A percentile compares a stretch with the other conserved stretches of the same genome.
Conservation (phyloP, 1,140 invertebrate genomes). For the Aphelenchoides fujianensis region DNA sequence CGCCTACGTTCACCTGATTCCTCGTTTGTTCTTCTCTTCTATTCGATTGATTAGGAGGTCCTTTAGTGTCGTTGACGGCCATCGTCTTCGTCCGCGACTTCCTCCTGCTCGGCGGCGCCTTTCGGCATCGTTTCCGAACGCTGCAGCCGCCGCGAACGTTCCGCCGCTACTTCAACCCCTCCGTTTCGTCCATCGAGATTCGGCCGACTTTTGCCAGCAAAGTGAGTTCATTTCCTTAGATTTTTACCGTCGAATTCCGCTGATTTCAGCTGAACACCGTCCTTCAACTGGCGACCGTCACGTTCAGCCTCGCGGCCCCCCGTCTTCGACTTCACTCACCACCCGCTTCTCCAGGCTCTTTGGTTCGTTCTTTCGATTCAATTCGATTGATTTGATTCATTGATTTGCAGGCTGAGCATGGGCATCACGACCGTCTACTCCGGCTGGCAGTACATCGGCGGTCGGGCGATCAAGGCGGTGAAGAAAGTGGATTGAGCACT, state of each 20-base stretch:
- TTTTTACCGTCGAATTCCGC: constrained; percentile 6
- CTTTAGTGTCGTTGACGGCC: constrained; percentile 71
- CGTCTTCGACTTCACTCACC: constrained; percentile 75
- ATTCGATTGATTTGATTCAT: neutral
- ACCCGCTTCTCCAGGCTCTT: constrained; percentile 73
- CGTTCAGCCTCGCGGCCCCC: constrained; percentile 76
- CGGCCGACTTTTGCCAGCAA: constrained; percentile 88
- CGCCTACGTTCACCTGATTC: constrained; percentile 79
- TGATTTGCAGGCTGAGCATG: constrained; percentile 33
- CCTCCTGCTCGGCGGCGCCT: constrained; percentile 74
- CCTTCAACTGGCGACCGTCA: constrained; percentile 77
- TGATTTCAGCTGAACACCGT: constrained; percentile 72
- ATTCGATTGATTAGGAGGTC: too few relatives aligned
- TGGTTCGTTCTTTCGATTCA: too few relatives aligned
- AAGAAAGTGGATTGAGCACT: constrained; percentile 7
- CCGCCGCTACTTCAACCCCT: constrained; percentile 81
- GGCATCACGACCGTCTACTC: constrained; percentile 28
- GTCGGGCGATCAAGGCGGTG: constrained; percentile 18
- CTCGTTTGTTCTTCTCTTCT: constrained; percentile 67
- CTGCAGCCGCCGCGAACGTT: constrained; percentile 75
- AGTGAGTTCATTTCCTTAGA: constrained; percentile 67
- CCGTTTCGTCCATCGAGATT: constrained; percentile 82
- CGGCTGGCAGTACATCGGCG: constrained; percentile 29
- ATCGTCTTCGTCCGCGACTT: constrained; percentile 82
- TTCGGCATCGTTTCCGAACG: constrained; percentile 83